Evolutionary conservation across 2,797 vertebrate genomes (phyloP), one percentile per base, ranked within the genome.

Genomic region (Botia almorhae): DNA sequence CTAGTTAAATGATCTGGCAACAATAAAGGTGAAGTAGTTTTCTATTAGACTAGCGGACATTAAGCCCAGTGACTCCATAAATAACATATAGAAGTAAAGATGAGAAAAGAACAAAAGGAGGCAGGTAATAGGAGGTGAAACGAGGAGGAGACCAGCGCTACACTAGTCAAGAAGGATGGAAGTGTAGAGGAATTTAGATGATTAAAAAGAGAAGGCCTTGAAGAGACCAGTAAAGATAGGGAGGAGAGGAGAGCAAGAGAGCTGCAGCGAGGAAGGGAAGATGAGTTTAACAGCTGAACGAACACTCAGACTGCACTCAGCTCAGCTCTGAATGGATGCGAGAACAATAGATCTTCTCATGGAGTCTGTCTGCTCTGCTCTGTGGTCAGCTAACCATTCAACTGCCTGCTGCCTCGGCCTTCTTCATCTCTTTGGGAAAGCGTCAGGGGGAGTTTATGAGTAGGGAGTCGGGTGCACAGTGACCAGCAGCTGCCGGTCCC

Each of bases 401-500:
- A 86, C 89, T 84, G 78, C 78, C 85, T 81, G 74, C 67, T 76
- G 76, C 81, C 79, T 82, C 61, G 16, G 56, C 68, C 80, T 43
- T 81, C 71, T 72, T 84, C 56, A 84, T 87, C 84, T 82, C 78
- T 76, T 79, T 85, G 84, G 89, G 87, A 85, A 87, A 86, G 85
- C 86, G 90, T 88, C 85, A 69, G 76, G 80, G 81, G 69, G 79
- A 85, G 43, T 80, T 69, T 86, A 84, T 86, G 83, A 78, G 50
- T 65, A 48, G 65, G 69, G 46, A 71, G 71, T 71, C 26, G 46
- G 68, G 76, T 65, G 60, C 56, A 69, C 39, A 87, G 61, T 69
- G 87, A 86, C 76, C 87, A 93, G 95, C 97, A 97, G 96, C 95
- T 94, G 92, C 94, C 81, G 60, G 91, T 91, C 91, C 84, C 95